Evolutionary conservation across 2,113 vertebrate genomes (phyloP).

Genomic region (Trichomycterus rosablanca): DNA sequence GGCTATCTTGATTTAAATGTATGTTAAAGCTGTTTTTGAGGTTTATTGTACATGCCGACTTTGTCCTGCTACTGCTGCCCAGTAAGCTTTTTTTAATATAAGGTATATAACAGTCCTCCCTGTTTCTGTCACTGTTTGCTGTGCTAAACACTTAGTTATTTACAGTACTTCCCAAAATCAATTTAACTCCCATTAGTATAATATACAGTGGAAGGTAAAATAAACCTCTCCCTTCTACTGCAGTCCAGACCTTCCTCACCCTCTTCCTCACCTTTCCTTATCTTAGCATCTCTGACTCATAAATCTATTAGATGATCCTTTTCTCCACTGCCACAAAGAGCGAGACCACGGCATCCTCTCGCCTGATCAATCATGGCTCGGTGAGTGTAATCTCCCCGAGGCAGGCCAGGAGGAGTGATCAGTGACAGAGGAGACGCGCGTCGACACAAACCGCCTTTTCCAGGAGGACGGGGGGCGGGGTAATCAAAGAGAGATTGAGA

Average conservation of each 20-base stretch:
- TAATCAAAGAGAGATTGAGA: constrained; percentile 63
- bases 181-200: neutral
- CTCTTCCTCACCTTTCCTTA: constrained; percentile 27
- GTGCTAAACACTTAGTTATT: neutral
- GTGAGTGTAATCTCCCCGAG: constrained; percentile 60
- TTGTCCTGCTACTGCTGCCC: constrained; percentile 4
- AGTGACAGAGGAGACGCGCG: constrained; percentile 62
- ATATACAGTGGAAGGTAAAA: constrained; percentile 18
- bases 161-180: constrained; percentile 4
- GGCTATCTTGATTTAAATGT: too few relatives aligned
- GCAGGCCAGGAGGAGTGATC: constrained; percentile 58
- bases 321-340: constrained; percentile 23
- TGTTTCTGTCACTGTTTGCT: neutral
- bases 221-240: constrained; percentile 15
- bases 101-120: too few relatives aligned
- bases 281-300: constrained; percentile 40
- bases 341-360: constrained; percentile 58
- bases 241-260: constrained; percentile 11
- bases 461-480: constrained; percentile 50
- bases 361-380: constrained; percentile 59
- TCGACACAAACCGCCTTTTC: constrained; percentile 64
- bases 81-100: too few relatives aligned
- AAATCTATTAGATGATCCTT: constrained; percentile 41
- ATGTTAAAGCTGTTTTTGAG: too few relatives aligned
- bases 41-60: constrained; percentile 23